Conservation (phyloP, 2,113 vertebrate species). For the Apeltes quadracus region DNA sequence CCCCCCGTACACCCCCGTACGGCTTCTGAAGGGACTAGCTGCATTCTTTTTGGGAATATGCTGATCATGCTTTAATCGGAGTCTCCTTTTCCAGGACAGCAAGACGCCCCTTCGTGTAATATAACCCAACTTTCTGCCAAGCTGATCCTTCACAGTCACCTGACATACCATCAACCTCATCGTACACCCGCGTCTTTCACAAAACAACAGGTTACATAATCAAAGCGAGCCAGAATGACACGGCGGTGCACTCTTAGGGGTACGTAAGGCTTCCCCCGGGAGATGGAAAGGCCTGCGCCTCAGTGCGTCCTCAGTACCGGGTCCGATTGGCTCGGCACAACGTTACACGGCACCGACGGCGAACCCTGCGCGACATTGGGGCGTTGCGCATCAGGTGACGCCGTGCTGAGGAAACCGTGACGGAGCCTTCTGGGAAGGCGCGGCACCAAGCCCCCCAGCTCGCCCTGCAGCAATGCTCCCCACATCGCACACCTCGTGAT, state of each 20-base stretch:
- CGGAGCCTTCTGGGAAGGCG: slow-evolving; percentile 55
- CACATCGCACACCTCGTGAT: slow-evolving; percentile 12
- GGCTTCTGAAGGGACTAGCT: background rate
- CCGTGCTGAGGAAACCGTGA: slow-evolving; percentile 36
- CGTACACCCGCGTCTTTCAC: background rate
- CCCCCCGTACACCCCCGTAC: too few species aligned
- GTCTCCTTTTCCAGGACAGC: background rate
- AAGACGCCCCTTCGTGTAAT: background rate
- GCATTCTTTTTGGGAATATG: background rate
- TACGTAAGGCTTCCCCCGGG: too few species aligned
- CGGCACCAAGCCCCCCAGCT: too few species aligned
- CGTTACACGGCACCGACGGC: slow-evolving; percentile 20
- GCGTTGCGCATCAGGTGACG: slow-evolving; percentile 44
- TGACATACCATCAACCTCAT: too few species aligned
- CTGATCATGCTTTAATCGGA: background rate
- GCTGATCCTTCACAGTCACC: too few species aligned
- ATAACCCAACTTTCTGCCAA: background rate
- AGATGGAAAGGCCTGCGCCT: background rate
- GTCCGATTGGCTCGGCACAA: slow-evolving; percentile 24
- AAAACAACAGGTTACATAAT: background rate
- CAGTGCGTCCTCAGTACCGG: slow-evolving; percentile 42
- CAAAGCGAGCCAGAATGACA: background rate
- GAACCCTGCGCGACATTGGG: slow-evolving; percentile 30
- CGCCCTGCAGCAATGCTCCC: slow-evolving; percentile 28
- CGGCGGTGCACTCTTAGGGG: slow-evolving; percentile 3